Percentiles rank a stretch among this genome's conserved stretches.
These are phyloP conservation scores for Catalaphyllia jardinei DNA, from an alignment of 64 coral and sea anemone genomes.

Conservation along the genomic window DNA sequence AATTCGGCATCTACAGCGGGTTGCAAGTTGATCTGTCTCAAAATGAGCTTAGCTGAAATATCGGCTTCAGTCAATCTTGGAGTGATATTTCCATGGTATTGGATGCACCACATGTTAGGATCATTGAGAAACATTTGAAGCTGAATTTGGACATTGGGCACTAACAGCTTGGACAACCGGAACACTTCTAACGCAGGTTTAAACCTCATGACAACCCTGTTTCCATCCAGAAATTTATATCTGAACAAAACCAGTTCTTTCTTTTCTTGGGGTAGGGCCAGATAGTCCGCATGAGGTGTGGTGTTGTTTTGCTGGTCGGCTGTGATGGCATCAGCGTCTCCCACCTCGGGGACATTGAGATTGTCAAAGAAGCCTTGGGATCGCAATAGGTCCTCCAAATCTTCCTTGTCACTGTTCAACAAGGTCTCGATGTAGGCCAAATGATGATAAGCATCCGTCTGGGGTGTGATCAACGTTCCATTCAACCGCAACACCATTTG, in stretches of 20 bases:
- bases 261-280: no score
- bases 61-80: no score
- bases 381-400: background rate
- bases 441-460: constrained; percentile 31
- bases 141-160: background rate
- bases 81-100: background rate
- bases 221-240: background rate
- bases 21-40: background rate
- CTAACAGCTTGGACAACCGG: background rate
- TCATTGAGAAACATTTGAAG: background rate
- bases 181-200: constrained; percentile 3
- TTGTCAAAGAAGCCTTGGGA: background rate
- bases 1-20: background rate
- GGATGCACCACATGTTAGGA: background rate
- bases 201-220: background rate
- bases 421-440: constrained; percentile 4
- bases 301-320: rapidly evolving
- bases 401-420: constrained; percentile 15
- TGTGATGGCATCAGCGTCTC: background rate
- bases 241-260: background rate
- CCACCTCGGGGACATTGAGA: background rate
- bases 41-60: no score
- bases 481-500: constrained; percentile 16
- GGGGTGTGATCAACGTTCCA: constrained; percentile 31
- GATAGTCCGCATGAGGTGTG: background rate